phyloP scores from a whole-genome alignment of 2,113 vertebrate genomes.

The Oxygymnocypris stewartii region DNA sequence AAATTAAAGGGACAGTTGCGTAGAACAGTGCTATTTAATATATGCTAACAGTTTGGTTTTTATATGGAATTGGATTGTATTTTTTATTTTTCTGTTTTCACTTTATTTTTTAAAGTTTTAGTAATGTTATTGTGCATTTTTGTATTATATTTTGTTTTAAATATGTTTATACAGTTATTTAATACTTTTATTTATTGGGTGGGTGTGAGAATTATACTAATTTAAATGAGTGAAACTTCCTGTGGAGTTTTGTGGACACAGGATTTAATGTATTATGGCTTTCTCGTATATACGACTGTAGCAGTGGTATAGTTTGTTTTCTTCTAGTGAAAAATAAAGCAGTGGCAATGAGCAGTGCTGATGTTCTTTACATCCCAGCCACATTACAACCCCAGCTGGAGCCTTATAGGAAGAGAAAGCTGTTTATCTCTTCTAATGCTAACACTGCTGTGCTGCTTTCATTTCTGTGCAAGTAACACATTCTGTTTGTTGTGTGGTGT shows the following conservation, averaged over 20 bases:
- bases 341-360: neutral
- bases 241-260: neutral
- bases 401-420: constrained; percentile 1
- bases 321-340: constrained; percentile 20
- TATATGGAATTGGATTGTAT: too few species aligned
- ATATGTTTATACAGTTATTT: neutral
- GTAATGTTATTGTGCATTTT: too few species aligned
- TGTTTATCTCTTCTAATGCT: constrained; percentile 13
- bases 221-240: neutral
- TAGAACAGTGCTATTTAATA: too few species aligned
- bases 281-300: neutral
- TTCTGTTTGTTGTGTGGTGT: constrained; percentile 24
- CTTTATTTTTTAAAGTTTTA: too few species aligned
- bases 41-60: too few species aligned
- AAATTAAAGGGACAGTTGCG: too few species aligned
- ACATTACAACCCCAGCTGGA: neutral
- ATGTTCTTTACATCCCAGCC: neutral
- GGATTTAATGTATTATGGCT: neutral
- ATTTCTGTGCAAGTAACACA: constrained; percentile 28
- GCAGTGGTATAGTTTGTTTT: constrained; percentile 11
- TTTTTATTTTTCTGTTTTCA: too few species aligned
- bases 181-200: too few species aligned
- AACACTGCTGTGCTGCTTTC: constrained; percentile 1
- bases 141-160: neutral
- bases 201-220: too few species aligned